Conservation (phyloP, 2,888 invertebrate species). For the Notodonta dromedarius region DNA sequence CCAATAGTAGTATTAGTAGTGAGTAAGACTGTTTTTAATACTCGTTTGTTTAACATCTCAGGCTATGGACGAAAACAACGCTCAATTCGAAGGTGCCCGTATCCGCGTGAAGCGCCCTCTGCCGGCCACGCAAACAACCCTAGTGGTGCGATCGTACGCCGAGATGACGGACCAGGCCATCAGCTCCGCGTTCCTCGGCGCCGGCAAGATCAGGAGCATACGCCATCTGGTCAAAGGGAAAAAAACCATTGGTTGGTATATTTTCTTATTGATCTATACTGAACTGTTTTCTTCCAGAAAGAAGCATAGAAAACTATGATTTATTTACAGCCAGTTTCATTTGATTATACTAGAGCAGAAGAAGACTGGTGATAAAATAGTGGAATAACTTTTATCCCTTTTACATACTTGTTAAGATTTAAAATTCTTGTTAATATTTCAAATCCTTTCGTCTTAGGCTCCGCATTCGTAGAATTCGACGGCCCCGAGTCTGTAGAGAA, state of each 20-base stretch:
- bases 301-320: too few species aligned
- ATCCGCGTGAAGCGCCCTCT: conserved; percentile 56
- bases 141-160: conserved; percentile 61
- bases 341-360: too few species aligned
- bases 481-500: conserved; percentile 61
- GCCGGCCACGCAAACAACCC: conserved; percentile 58
- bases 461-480: conserved; percentile 70
- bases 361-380: too few species aligned
- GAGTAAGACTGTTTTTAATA: not conserved
- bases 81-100: conserved; percentile 47
- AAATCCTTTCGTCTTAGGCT: conserved; percentile 47
- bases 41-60: conserved; percentile 29
- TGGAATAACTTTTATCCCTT: too few species aligned
- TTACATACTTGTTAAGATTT: too few species aligned
- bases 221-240: conserved; percentile 62
- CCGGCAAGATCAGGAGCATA: conserved; percentile 65
- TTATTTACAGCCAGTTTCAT: too few species aligned
- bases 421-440: too few species aligned
- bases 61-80: conserved; percentile 65
- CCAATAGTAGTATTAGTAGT: not conserved
- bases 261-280: too few species aligned
- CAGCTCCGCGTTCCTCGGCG: conserved; percentile 51
- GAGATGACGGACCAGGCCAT: conserved; percentile 55
- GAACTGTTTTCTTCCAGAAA: too few species aligned
- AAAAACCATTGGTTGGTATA: conserved; percentile 57